Conservation (phyloP, 2,888 invertebrate genomes). For the Stenodema calcarata region DNA sequence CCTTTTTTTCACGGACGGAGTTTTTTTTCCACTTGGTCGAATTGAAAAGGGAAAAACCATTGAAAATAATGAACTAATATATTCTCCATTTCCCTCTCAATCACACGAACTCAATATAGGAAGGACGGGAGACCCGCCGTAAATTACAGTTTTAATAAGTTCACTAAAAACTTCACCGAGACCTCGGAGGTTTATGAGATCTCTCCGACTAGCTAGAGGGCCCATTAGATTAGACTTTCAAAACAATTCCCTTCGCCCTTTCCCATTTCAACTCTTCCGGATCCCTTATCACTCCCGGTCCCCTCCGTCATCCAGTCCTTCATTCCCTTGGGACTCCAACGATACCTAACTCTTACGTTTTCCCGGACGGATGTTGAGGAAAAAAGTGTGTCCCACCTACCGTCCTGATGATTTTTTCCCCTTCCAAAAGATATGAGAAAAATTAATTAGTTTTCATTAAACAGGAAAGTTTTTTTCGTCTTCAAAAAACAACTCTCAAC, state of each 20-base stretch:
- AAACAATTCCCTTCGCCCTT: conserved; percentile 27
- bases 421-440: not conserved
- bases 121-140: not conserved
- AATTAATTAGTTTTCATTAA: conserved; percentile 13
- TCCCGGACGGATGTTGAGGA: not conserved
- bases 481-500: no score
- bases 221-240: conserved; percentile 45
- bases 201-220: not conserved
- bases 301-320: not conserved
- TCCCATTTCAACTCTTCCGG: conserved; percentile 9
- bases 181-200: not conserved
- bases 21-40: no score
- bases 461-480: not conserved
- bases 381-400: not conserved
- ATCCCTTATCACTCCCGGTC: not conserved
- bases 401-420: not conserved
- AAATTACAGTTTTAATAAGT: conserved; percentile 40
- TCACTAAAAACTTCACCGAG: not conserved
- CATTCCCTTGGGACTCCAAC: not conserved
- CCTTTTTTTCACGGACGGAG: no score
- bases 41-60: no score
- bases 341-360: not conserved
- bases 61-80: no score
- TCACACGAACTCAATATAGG: no score
- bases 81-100: not conserved